Evolutionary conservation across 2,113 vertebrate genomes (phyloP).

Genomic region (Hypocryptadius cinnamomeus): DNA sequence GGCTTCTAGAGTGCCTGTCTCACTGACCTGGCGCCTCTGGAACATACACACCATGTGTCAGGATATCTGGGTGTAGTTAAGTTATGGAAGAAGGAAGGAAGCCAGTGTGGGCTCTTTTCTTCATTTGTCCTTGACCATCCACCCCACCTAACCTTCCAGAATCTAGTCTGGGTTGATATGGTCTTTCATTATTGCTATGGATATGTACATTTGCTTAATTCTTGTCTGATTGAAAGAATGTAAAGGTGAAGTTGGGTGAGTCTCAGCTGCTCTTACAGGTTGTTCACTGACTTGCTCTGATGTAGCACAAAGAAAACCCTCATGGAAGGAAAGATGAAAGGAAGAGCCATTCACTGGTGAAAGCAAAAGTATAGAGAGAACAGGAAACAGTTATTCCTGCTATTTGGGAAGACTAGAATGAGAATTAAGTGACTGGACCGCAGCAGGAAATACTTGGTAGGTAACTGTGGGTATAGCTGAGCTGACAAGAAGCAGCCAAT

Average conservation of each 20-base stretch:
- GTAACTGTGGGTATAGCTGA: neutral
- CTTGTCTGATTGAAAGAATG: neutral
- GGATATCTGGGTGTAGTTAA: neutral
- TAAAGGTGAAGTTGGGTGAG: neutral
- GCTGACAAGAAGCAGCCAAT: neutral
- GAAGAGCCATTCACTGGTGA: neutral
- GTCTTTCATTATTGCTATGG: neutral
- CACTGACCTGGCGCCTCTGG: neutral
- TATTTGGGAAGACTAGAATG: neutral
- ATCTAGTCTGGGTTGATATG: neutral
- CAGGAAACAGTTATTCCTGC: neutral
- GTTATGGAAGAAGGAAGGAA: neutral
- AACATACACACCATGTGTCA: rapidly evolving
- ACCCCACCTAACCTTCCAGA: neutral
- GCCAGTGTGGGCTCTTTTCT: neutral
- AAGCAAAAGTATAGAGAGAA: neutral
- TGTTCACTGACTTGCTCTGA: neutral
- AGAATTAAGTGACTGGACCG: neutral
- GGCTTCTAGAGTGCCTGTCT: neutral
- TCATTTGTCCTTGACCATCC: neutral
- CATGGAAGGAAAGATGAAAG: neutral
- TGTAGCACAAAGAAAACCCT: neutral
- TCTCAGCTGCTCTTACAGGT: neutral
- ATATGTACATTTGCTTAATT: neutral
- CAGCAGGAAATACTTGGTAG: neutral